These are phyloP conservation scores for Colinus virginianus DNA, from an alignment of 2,113 vertebrate species.

Conservation along the genomic window DNA sequence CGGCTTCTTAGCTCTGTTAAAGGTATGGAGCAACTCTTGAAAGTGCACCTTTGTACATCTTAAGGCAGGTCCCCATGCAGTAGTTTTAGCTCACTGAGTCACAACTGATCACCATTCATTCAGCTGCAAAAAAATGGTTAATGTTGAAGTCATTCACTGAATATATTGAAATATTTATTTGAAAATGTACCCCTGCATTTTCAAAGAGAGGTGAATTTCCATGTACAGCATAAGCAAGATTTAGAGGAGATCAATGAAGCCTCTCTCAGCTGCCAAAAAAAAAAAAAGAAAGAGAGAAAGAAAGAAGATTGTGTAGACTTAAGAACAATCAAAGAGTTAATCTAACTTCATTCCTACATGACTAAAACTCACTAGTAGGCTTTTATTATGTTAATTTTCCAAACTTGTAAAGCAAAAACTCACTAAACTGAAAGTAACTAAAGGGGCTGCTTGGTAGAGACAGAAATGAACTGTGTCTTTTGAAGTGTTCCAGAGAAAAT, in stretches of 20 bases:
- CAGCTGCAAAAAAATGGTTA: background rate
- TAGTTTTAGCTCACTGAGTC: background rate
- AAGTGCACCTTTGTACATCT: background rate
- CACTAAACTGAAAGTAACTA: slow-evolving; percentile 74
- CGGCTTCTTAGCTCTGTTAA: background rate
- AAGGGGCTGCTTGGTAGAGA: slow-evolving; percentile 74
- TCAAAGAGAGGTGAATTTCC: slow-evolving; percentile 40
- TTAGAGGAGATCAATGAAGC: slow-evolving; percentile 47
- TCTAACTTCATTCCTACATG: slow-evolving; percentile 63
- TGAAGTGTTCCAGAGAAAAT: slow-evolving; percentile 84
- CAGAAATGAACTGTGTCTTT: slow-evolving; percentile 80
- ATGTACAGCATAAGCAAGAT: slow-evolving; percentile 25
- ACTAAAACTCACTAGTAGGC: slow-evolving; percentile 63
- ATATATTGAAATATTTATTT: background rate
- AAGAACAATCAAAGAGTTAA: slow-evolving; percentile 77
- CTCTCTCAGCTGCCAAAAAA: slow-evolving; percentile 25
- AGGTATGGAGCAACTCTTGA: background rate
- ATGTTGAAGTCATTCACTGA: background rate
- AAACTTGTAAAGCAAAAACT: slow-evolving; percentile 74
- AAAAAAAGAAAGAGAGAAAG: background rate
- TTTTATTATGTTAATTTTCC: slow-evolving; percentile 80
- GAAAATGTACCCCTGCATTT: background rate
- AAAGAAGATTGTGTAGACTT: slow-evolving; percentile 42
- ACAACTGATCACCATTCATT: background rate
- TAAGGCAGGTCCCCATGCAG: background rate